phyloP scores from a whole-genome alignment of 2,113 vertebrate genomes.

The Procapra przewalskii region DNA sequence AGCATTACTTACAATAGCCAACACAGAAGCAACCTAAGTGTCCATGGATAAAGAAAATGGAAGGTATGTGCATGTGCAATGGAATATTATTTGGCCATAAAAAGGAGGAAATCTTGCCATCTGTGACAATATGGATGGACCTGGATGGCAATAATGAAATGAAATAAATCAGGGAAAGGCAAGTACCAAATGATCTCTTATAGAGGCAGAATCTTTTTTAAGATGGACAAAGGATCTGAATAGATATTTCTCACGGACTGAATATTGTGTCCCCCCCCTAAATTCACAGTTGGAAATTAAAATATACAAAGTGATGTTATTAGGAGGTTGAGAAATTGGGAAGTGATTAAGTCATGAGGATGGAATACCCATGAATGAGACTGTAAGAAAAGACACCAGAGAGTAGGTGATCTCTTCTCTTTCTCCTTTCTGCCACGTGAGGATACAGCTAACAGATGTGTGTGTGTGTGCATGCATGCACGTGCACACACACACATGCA shows the following conservation, averaged over 20 bases:
- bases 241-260: not conserved
- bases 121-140: not conserved
- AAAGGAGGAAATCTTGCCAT: not conserved
- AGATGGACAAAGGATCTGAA: not conserved
- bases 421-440: not conserved
- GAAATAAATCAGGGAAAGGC: not conserved
- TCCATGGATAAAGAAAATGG: not conserved
- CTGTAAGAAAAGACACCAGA: not conserved
- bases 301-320: not conserved
- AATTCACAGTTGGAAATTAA: not conserved
- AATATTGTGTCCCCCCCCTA: not conserved
- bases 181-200: not conserved
- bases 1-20: not conserved
- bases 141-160: not conserved
- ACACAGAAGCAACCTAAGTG: not conserved
- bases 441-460: not conserved
- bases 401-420: not conserved
- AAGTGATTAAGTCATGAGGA: not conserved
- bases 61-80: not conserved
- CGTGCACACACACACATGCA: rapidly evolving
- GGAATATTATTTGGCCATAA: not conserved
- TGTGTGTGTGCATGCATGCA: not conserved
- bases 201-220: not conserved
- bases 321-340: not conserved
- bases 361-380: not conserved